Percentiles rank a stretch among this genome's conserved stretches.
Evolutionary conservation across 2,797 vertebrate genomes (phyloP).

Genomic region (Dendrocincla tyrannina): DNA sequence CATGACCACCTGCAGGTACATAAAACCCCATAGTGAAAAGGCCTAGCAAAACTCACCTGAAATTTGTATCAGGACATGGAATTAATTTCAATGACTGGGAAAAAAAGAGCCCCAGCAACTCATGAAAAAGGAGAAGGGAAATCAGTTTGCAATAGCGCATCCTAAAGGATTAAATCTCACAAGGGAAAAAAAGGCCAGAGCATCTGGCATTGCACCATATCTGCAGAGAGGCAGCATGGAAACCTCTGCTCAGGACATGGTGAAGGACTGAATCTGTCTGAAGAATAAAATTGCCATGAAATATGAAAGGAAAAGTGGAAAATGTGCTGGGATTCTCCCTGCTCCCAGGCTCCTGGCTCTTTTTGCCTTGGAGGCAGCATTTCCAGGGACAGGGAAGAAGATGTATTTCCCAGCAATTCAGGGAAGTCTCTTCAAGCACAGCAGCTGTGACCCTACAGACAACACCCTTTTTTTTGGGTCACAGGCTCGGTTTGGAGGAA

Average conservation of each 20-base stretch:
- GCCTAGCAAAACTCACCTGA: background rate
- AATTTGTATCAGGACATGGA: background rate
- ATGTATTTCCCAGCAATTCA: background rate
- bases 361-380: background rate
- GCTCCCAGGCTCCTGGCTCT: accelerated
- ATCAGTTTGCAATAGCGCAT: background rate
- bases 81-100: background rate
- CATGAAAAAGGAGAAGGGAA: background rate
- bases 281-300: background rate
- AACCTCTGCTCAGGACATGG: background rate
- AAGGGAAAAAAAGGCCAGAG: background rate
- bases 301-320: background rate
- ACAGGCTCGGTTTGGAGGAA: background rate
- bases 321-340: background rate
- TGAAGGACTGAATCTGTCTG: background rate
- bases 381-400: background rate
- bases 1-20: background rate
- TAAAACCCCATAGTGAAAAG: background rate
- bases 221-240: background rate
- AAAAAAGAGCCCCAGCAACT: background rate
- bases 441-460: background rate
- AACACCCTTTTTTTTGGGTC: background rate
- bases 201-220: background rate
- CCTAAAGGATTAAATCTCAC: background rate
- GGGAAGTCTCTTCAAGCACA: background rate